Evolutionary conservation across 2,797 vertebrate species (phyloP), one percentile per base, ranked within the genome.

Genomic region (Phoeniculus purpureus): DNA sequence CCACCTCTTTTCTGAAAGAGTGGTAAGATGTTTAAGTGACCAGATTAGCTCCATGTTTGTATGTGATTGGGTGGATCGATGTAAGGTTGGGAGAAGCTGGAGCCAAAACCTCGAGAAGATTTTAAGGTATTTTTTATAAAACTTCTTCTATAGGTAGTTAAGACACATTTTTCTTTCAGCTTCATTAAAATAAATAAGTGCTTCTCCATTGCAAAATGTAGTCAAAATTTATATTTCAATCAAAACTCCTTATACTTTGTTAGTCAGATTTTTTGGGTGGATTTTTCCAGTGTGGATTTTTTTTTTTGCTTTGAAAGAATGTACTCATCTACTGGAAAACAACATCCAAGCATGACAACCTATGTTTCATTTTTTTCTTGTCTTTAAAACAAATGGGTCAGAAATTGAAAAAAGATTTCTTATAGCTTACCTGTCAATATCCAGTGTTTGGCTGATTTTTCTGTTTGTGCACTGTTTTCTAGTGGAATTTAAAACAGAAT

Each of bases 21-120:
- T 34, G 31, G 21, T 65, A 85, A 92, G 59, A 37, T 74, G 22
- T 71, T 90, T 92, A 73, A 37, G 48, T 70, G 82, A 83, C 85
- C 58, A 77, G 75, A 85, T 90, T 93, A 94, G 73, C 50, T 76
- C 27, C 12, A 1, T 48, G 43, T 94, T 82, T 78, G 82, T 77
- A 80, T 61, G 34, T 86, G 86, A 86, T 32, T 56, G 56, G 27
- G 12, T 71, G 55, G 72, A 85, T 93, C 59, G 68, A 27, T 72
- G 48, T 77, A 81, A 71, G 91, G 87, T 87, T 83, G 90, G 45
- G 72, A 72, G 54, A 82, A 67, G 48, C 32, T 78, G 40, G 56
- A 79, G 55, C n/a, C 32, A 80, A 54, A 81, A 67, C 22, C n/a
- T 51, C 15, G 31, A 80, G 64, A 67, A 34, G 34, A 65, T 84